phyloP scores from a whole-genome alignment of 2,113 vertebrate genomes.

The Oryzias melastigma region DNA sequence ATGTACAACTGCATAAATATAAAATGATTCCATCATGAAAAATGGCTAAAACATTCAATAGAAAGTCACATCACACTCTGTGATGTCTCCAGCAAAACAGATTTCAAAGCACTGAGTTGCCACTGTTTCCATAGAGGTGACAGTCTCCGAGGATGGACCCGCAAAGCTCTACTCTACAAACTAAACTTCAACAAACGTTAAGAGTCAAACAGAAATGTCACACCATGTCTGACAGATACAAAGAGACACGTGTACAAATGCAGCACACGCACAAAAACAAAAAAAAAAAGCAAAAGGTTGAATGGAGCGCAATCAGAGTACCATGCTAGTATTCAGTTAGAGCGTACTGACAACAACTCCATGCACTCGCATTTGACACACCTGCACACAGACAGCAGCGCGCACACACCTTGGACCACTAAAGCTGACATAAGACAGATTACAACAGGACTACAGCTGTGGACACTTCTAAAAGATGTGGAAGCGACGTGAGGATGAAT shows the following conservation, averaged over 20 bases:
- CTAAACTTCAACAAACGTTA: slow-evolving; percentile 66
- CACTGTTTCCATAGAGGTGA: slow-evolving; percentile 76
- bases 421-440: slow-evolving; percentile 90
- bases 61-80: slow-evolving; percentile 92
- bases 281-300: slow-evolving; percentile 61
- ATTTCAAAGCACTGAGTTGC: slow-evolving; percentile 81
- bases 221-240: slow-evolving; percentile 73
- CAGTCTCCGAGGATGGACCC: slow-evolving; percentile 76
- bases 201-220: slow-evolving; percentile 70
- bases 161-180: slow-evolving; percentile 77
- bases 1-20: slow-evolving; percentile 99
- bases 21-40: slow-evolving; percentile 99
- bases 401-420: slow-evolving; percentile 89
- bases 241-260: slow-evolving; percentile 70
- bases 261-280: slow-evolving; percentile 69
- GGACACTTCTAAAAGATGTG: slow-evolving; percentile 86
- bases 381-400: slow-evolving; percentile 46
- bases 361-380: slow-evolving; percentile 58
- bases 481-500: slow-evolving; percentile 89
- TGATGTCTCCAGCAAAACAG: slow-evolving; percentile 90
- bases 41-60: slow-evolving; percentile 99
- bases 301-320: slow-evolving; percentile 89
- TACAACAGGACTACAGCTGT: slow-evolving; percentile 90
- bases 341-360: slow-evolving; percentile 78
- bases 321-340: slow-evolving; percentile 92